Evolutionary conservation across 2,888 invertebrate species (phyloP).

Genomic region (Colletes collaris): DNA sequence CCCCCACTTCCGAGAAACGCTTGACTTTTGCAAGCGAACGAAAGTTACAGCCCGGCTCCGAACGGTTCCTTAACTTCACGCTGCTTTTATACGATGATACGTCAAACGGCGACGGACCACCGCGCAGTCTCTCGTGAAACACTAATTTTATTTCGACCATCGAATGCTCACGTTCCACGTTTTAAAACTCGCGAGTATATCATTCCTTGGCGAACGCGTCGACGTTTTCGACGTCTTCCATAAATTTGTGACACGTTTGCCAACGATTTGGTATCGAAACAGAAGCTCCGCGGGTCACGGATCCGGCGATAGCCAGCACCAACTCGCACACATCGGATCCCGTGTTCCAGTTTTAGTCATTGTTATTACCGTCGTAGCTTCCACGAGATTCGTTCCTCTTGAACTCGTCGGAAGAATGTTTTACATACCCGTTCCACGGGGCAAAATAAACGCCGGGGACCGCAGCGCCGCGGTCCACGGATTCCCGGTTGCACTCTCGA

Average conservation of each 20-base stretch:
- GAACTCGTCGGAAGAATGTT: slow-evolving; percentile 54
- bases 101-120: slow-evolving; percentile 59
- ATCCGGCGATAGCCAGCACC: background rate
- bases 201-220: too few relatives aligned
- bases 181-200: too few relatives aligned
- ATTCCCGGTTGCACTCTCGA: slow-evolving; percentile 48
- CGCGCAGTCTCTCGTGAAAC: slow-evolving; percentile 38
- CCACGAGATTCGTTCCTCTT: slow-evolving; percentile 32
- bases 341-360: slow-evolving; percentile 39
- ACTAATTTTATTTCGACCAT: slow-evolving; percentile 9
- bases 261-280: background rate
- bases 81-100: slow-evolving; percentile 71
- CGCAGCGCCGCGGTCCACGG: slow-evolving; percentile 39
- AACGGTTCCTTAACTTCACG: slow-evolving; percentile 68
- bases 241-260: too few relatives aligned
- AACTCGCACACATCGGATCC: background rate
- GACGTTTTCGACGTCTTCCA: too few relatives aligned
- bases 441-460: slow-evolving; percentile 40
- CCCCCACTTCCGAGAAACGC: slow-evolving; percentile 53
- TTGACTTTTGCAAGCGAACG: slow-evolving; percentile 70
- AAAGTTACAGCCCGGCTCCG: slow-evolving; percentile 65
- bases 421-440: slow-evolving; percentile 54
- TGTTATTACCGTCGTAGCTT: slow-evolving; percentile 33
- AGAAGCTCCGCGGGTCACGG: background rate
- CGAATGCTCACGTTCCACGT: too few relatives aligned